phyloP scores from a whole-genome alignment of 1,140 invertebrate species.

The Lasioglossum albipes region DNA sequence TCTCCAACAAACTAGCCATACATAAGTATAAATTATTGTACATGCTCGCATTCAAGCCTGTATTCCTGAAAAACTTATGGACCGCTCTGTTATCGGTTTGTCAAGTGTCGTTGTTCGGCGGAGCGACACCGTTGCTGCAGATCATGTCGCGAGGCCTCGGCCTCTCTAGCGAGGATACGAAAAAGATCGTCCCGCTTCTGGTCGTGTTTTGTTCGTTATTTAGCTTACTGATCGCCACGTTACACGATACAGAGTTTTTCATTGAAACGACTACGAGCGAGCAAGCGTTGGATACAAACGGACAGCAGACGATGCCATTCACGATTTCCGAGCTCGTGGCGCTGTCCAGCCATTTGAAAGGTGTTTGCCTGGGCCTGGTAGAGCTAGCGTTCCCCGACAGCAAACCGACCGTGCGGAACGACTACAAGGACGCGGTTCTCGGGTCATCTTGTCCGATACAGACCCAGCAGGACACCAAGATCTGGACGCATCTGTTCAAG shows the following conservation, averaged over 20 bases:
- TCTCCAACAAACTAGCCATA: constrained; percentile 87
- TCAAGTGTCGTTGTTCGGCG: constrained; percentile 84
- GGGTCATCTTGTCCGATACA: constrained; percentile 70
- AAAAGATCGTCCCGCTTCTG: constrained; percentile 88
- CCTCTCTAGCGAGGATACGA: constrained; percentile 84
- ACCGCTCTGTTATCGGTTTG: constrained; percentile 80
- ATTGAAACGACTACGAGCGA: constrained; percentile 57
- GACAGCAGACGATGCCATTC: constrained; percentile 83
- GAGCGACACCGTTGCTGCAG: constrained; percentile 84
- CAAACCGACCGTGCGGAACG: constrained; percentile 81
- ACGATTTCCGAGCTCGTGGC: constrained; percentile 83
- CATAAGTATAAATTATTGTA: constrained; percentile 92
- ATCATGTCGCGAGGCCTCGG: constrained; percentile 86
- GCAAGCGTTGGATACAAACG: constrained; percentile 49
- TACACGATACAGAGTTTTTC: constrained; percentile 95
- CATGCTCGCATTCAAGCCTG: constrained; percentile 91
- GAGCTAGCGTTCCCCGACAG: constrained; percentile 94
- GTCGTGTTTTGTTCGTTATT: constrained; percentile 93
- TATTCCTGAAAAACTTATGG: constrained; percentile 92
- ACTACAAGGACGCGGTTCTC: constrained; percentile 76
- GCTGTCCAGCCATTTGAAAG: constrained; percentile 86
- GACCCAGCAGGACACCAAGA: constrained; percentile 77
- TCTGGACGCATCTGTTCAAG: constrained; percentile 81
- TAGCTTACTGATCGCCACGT: constrained; percentile 88
- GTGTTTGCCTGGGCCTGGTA: constrained; percentile 92